Base-by-base conservation (phyloP, 2,113 vertebrate genomes). In the Corydoras maculifer region DNA sequence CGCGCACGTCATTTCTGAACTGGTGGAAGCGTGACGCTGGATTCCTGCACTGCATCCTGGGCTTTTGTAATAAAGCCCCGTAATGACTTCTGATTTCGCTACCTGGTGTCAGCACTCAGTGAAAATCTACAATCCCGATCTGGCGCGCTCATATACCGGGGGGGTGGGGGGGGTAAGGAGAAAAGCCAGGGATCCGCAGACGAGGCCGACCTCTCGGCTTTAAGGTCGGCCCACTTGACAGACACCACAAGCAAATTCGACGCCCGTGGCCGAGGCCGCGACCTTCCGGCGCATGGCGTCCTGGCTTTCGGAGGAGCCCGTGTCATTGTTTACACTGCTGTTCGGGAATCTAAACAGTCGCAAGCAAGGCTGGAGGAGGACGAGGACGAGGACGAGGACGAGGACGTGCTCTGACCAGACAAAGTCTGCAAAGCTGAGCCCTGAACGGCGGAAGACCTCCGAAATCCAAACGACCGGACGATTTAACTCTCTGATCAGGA, bases 241-340 rank as follows among this genome's bases (percentile, higher is more conserved):
- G 3, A 18, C 43, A 57, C 15, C 58, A 62, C 12, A 57, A 12
- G 50, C 31, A 50, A 68, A 68, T 53, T 2, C 30, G 31, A 57
- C 50, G 15, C 15, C 31, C 30, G 32, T 18, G 50, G 1, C 65
- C 62, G 53, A 53, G 50, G 58, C 15, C 30, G 9, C 12, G 55
- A 58, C 70, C 70, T 72, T 72, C 32, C 6, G 15, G 6, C 8
- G 72, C 13, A 49, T 55, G 64, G 49, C 12, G 30, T 35, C 6
- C 35, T 29, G 18, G 9, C 30, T n/a, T 14, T 8, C 8, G 48
- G 25, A 25, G 32, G 55, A 67, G n/a, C 54, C 50, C 29, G n/a
- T 3, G 57, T 25, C 54, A 48, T 15, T 48, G 54, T 57, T 57
- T 57, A 15, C 12, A 15, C 3, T n/a, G 14, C 54, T 62, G 30